Conservation (phyloP, 2,113 vertebrate species). For the Barnardius zonarius region DNA sequence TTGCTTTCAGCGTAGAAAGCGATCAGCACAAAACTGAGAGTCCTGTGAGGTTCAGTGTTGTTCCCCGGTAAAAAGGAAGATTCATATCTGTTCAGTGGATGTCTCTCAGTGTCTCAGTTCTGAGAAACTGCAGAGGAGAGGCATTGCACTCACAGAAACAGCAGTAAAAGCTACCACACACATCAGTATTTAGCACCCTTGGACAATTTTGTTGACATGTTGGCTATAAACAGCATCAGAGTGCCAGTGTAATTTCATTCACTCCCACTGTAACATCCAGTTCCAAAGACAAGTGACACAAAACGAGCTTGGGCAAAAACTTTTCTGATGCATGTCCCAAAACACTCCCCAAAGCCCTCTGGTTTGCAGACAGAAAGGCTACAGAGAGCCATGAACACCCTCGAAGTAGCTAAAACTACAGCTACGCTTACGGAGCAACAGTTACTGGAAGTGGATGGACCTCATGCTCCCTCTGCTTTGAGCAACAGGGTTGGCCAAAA, state of each 20-base stretch:
- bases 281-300: neutral
- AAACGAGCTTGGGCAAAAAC: accelerated
- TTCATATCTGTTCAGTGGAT: neutral
- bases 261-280: neutral
- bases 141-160: neutral
- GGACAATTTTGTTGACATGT: neutral
- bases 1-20: neutral
- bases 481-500: accelerated
- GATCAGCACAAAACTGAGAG: neutral
- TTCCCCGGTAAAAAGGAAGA: neutral
- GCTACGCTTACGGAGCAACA: neutral
- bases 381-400: accelerated
- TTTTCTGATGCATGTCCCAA: neutral
- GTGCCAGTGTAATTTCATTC: neutral
- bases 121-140: neutral
- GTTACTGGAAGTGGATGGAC: neutral
- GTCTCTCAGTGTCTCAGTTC: neutral
- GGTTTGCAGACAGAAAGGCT: neutral
- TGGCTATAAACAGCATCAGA: neutral
- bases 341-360: neutral
- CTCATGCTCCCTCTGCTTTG: neutral
- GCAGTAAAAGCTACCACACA: neutral
- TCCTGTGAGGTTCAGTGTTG: neutral
- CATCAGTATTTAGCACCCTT: accelerated
- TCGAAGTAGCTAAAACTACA: neutral